phyloP scores from a whole-genome alignment of 1,140 invertebrate species.

The Lepidurus packardi region DNA sequence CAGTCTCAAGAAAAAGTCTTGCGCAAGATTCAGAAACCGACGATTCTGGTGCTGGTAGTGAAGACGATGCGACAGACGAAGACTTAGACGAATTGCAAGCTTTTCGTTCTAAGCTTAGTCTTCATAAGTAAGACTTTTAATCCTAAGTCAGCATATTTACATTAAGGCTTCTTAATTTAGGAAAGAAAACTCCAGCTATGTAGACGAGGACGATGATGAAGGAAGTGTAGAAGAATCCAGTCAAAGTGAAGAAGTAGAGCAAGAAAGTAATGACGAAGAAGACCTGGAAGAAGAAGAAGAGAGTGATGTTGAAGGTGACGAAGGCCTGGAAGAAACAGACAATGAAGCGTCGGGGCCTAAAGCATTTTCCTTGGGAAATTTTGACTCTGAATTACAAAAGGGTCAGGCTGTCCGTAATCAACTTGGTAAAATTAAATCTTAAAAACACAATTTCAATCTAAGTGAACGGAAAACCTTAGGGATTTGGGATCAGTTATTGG shows the following conservation, averaged over 20 bases:
- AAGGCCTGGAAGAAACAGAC: constrained; percentile 34
- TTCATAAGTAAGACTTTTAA: constrained; percentile 15
- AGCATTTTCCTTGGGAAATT: constrained; percentile 12
- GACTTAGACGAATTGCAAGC: constrained; percentile 23
- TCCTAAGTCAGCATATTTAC: neutral
- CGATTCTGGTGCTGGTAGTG: constrained; percentile 33
- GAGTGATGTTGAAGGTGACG: constrained; percentile 39
- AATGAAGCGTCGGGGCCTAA: constrained; percentile 23
- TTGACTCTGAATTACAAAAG: constrained; percentile 27
- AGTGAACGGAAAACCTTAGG: constrained; percentile 40
- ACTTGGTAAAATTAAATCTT: constrained; percentile 24
- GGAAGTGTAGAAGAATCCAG: constrained; percentile 37
- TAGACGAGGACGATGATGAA: constrained; percentile 37
- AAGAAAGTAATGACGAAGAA: constrained; percentile 34
- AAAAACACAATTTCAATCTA: constrained; percentile 29
- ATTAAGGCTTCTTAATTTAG: constrained; percentile 45
- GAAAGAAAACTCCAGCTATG: constrained; percentile 48
- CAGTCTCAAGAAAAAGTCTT: constrained; percentile 38
- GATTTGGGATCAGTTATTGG: constrained; percentile 74
- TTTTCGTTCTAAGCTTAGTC: constrained; percentile 35
- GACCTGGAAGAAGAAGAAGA: constrained; percentile 34
- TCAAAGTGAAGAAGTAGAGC: constrained; percentile 40
- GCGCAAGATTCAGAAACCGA: constrained; percentile 35
- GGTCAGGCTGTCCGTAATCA: constrained; percentile 39
- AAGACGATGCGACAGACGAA: constrained; percentile 32